Conservation (phyloP, 2,113 vertebrate genomes). For the Murina feae region DNA sequence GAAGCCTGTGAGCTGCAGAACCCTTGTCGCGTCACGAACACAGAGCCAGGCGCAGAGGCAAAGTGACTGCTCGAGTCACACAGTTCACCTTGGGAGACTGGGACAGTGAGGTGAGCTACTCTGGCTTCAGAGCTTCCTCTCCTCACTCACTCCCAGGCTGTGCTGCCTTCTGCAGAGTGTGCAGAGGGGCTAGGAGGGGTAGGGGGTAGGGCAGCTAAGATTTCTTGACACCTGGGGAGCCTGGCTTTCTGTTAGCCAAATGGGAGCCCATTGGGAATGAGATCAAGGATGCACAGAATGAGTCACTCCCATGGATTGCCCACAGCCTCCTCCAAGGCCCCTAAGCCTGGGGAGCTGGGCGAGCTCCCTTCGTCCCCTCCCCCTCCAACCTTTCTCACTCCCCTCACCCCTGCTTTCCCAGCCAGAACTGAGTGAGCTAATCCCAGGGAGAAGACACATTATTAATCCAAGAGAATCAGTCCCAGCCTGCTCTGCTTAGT, state of each 20-base stretch:
- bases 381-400: fast-evolving
- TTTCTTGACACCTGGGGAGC: background rate
- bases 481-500: conserved; percentile 70
- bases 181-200: background rate
- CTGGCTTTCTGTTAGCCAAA: background rate
- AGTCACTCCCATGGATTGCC: background rate
- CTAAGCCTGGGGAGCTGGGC: background rate
- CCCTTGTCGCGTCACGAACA: background rate
- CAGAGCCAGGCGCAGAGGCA: background rate
- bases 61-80: background rate
- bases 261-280: background rate
- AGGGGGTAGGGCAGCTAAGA: background rate
- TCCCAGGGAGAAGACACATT: conserved; percentile 38
- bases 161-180: background rate
- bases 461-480: conserved; percentile 62
- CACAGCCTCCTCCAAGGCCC: background rate
- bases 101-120: background rate
- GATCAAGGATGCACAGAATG: background rate
- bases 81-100: fast-evolving
- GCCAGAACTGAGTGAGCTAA: conserved; percentile 62
- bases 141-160: background rate
- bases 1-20: background rate
- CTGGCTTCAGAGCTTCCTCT: background rate
- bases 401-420: background rate
- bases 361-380: background rate